A percentile compares a stretch with the other conserved stretches of the same genome.
Conservation (phyloP, 2,797 vertebrate species). For the Xenentodon cancila region DNA sequence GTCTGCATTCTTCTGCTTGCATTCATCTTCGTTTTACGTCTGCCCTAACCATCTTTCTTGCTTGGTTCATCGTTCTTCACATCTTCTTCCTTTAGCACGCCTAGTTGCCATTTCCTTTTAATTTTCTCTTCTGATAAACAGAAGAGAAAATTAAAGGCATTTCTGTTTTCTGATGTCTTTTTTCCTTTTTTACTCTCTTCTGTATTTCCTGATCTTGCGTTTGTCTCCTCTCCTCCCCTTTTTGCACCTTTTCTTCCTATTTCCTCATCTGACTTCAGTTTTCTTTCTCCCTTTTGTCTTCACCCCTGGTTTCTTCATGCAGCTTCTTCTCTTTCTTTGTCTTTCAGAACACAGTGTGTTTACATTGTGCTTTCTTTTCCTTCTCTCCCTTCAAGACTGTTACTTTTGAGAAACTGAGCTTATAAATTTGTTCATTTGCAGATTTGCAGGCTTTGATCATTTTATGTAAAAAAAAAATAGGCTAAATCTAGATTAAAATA, state of each 20-base stretch:
- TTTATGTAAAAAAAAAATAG: too few species aligned
- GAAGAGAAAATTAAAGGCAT: too few species aligned
- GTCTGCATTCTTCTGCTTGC: slow-evolving; percentile 24
- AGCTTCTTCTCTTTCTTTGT: neutral
- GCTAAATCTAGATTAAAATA: too few species aligned
- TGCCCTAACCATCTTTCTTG: neutral
- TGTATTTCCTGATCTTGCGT: neutral
- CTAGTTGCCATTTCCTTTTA: neutral
- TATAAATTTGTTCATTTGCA: too few species aligned
- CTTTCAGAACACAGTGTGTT: slow-evolving; percentile 2
- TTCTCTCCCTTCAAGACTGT: too few species aligned
- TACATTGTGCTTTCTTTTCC: too few species aligned
- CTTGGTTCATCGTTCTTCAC: neutral
- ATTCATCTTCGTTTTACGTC: neutral
- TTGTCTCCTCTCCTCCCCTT: neutral
- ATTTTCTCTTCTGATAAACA: neutral
- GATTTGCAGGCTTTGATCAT: too few species aligned
- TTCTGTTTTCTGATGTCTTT: neutral
- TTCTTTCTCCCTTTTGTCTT: neutral
- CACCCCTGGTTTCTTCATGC: neutral
- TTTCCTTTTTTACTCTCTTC: neutral
- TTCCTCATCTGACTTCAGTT: neutral
- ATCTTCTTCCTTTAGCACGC: too few species aligned
- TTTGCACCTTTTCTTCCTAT: neutral
- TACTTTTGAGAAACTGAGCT: too few species aligned